phyloP scores from a whole-genome alignment of 2,797 vertebrate species.

The Labroides dimidiatus region DNA sequence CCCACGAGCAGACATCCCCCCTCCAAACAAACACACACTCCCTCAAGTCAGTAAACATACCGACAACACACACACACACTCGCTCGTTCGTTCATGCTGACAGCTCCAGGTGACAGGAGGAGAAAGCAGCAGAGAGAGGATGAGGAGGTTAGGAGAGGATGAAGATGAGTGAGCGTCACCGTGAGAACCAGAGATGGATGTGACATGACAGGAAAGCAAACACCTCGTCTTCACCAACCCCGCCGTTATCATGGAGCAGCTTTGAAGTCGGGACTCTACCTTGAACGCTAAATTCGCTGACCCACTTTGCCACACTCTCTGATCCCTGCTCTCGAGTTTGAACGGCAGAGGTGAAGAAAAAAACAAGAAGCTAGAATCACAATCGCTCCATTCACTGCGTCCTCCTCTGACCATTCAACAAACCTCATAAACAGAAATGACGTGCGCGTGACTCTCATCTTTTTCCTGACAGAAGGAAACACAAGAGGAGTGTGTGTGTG shows the following conservation, averaged over 20 bases:
- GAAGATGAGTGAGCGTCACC: conserved; percentile 27
- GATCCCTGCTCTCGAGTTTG: conserved; percentile 23
- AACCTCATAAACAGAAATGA: conserved; percentile 29
- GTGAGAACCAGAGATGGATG: conserved; percentile 46
- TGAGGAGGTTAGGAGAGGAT: conserved; percentile 5
- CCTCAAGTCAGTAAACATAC: conserved; percentile 42
- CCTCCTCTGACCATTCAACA: conserved; percentile 24
- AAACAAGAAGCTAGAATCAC: conserved; percentile 15
- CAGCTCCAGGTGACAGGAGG: conserved; percentile 59
- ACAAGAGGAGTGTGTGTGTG: conserved; percentile 36
- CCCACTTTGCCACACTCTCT: conserved; percentile 47
- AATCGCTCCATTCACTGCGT: conserved; percentile 38
- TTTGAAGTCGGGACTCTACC: conserved; percentile 61
- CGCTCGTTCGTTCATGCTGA: conserved; percentile 35
- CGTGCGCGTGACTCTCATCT: conserved; percentile 54
- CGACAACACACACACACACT: conserved; percentile 24
- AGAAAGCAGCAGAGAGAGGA: conserved; percentile 38
- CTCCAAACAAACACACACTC: conserved; percentile 21
- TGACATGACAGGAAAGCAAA: conserved; percentile 60
- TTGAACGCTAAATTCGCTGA: conserved; percentile 44
- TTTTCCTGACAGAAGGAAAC: conserved; percentile 55
- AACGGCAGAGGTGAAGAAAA: conserved; percentile 15
- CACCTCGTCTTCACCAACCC: conserved; percentile 39
- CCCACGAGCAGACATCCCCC: conserved; percentile 35
- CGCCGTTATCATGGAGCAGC: conserved; percentile 14